These are phyloP conservation scores for Meteorus colon DNA, from an alignment of 2,888 invertebrate genomes.

Conservation along the genomic window DNA sequence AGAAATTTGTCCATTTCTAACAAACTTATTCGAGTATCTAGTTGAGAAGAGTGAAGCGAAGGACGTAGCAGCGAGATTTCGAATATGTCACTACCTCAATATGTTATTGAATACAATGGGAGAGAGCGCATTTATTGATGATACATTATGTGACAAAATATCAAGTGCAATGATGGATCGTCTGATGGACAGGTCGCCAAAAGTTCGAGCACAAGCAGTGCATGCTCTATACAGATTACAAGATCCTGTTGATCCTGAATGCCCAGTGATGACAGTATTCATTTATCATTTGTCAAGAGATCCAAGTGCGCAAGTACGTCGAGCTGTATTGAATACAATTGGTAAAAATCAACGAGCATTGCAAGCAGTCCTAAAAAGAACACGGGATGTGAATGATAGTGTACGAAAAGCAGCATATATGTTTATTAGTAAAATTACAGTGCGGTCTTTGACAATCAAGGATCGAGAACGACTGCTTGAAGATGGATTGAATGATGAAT, in stretches of 20 bases:
- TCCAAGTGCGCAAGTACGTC: constrained; percentile 84
- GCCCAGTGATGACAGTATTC: constrained; percentile 84
- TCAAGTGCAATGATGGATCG: constrained; percentile 81
- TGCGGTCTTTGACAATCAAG: constrained; percentile 78
- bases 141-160: constrained; percentile 83
- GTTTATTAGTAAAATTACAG: constrained; percentile 75
- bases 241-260: constrained; percentile 83
- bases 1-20: constrained; percentile 75
- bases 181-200: constrained; percentile 82
- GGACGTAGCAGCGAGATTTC: constrained; percentile 78
- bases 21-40: constrained; percentile 78
- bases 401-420: constrained; percentile 80
- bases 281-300: constrained; percentile 83
- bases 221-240: constrained; percentile 86
- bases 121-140: constrained; percentile 84
- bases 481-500: constrained; percentile 79
- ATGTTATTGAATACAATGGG: constrained; percentile 84
- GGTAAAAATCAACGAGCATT: constrained; percentile 83
- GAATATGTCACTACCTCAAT: constrained; percentile 86
- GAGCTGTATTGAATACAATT: constrained; percentile 83
- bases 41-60: constrained; percentile 76
- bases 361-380: constrained; percentile 81
- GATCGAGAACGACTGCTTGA: constrained; percentile 79
- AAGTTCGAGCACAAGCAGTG: constrained; percentile 87
- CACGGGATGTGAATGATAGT: constrained; percentile 85